These are phyloP conservation scores for Zygothrica quintamaculata DNA, from an alignment of 2,888 invertebrate species.

Conservation along the genomic window DNA sequence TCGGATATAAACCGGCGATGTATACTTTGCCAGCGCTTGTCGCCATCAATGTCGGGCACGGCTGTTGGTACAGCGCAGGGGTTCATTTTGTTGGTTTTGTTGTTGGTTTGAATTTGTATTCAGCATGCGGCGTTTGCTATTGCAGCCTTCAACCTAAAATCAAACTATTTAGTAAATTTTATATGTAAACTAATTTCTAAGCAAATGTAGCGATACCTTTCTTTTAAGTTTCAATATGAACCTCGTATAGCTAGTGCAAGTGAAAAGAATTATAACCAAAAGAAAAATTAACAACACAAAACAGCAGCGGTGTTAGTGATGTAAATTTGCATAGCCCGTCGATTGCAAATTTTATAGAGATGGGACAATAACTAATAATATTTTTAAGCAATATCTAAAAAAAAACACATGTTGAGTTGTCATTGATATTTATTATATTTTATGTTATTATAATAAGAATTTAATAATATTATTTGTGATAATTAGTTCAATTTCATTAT, in stretches of 20 bases:
- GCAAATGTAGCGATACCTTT: constrained; percentile 17
- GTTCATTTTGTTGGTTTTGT: constrained; percentile 87
- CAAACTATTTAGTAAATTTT: background rate
- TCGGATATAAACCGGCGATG: constrained; percentile 94
- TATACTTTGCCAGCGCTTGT: constrained; percentile 87
- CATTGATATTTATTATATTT: too few species aligned
- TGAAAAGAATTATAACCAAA: constrained; percentile 61
- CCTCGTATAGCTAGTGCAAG: constrained; percentile 18
- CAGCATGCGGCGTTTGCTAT: constrained; percentile 49
- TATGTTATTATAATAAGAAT: too few species aligned
- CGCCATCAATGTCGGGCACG: constrained; percentile 91
- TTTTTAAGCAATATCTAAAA: background rate
- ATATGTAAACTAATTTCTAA: background rate
- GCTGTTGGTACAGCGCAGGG: constrained; percentile 89
- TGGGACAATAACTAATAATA: background rate
- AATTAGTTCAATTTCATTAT: too few species aligned
- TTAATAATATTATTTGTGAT: too few species aligned
- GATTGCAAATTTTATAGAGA: too few species aligned
- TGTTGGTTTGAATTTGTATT: constrained; percentile 22
- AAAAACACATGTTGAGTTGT: too few species aligned
- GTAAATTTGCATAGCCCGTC: constrained; percentile 3
- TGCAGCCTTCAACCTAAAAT: constrained; percentile 15
- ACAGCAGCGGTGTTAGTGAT: constrained; percentile 48
- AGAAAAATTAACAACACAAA: constrained; percentile 60
- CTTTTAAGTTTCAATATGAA: constrained; percentile 6